Base-by-base conservation (phyloP, 2,888 invertebrate species). In the Anarsia innoxiella region DNA sequence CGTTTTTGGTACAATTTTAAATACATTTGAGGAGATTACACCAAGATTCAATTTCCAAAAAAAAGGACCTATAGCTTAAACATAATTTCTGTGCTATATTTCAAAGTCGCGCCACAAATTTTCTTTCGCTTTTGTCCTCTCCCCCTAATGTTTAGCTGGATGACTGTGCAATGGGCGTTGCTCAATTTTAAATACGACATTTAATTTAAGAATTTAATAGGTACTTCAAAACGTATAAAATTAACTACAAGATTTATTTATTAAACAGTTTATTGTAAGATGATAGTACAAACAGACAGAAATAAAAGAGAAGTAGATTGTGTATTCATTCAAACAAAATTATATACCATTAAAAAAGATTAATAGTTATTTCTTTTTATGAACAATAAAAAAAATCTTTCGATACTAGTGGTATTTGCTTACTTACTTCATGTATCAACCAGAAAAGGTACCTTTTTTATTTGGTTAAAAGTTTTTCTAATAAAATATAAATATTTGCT, bases 81-180 rank as follows among this genome's bases (percentile, higher is more conserved):
- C n/a, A n/a, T n/a, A n/a, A n/a, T n/a, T n/a, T n/a, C n/a, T n/a
- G n/a, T n/a, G 25, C 25, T 2, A 25, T 25, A 25, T 25, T 25
- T 25, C n/a, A 25, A n/a, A 9, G 8, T 3, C 5, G 4, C 25
- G 2, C n/a, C 2, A 4, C 5, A 25, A 25, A 9, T 9, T 25
- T 25, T n/a, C n/a, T 31, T 13, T 1, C 16, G 15, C n/a, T 25
- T 19, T 13, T 16, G 33, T 32, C 23, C 23, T 41, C n/a, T n/a
- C 36, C 12, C 15, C 37, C 32, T 35, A 28, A 27, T 36, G 33
- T 27, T 27, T 11, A 27, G 27, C 9, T 12, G 27, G 27, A 27
- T 27, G 27, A 27, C 27, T 27, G 27, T 27, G 27, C 27, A 27
- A 27, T 25, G 10, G 27, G 12, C 12, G 27, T 12, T 27, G 27